Evolutionary conservation across 1,140 invertebrate genomes (phyloP).

Genomic region (Pseudomyrmex cubaensis): DNA sequence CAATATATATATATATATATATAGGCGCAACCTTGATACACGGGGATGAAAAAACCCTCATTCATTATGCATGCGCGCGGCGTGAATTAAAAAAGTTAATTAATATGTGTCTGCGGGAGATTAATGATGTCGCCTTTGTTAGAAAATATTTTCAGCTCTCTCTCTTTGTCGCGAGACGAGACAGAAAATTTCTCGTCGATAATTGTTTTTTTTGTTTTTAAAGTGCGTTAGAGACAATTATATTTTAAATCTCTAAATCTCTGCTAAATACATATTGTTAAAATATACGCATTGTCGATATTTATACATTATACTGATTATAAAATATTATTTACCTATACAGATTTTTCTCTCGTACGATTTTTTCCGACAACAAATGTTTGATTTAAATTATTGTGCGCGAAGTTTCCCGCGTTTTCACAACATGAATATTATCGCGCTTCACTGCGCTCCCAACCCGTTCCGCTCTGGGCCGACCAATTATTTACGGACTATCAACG

Average conservation of each 20-base stretch:
- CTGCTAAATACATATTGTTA: no score
- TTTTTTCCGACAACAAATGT: slow-evolving; percentile 18
- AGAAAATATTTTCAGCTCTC: background rate
- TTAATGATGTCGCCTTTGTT: slow-evolving; percentile 24
- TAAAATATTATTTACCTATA: slow-evolving; percentile 12
- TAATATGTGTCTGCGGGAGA: slow-evolving; percentile 42
- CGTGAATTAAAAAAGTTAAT: slow-evolving; percentile 46
- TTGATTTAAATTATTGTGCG: slow-evolving; percentile 47
- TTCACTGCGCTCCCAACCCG: background rate
- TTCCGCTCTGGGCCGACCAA: background rate
- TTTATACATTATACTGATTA: slow-evolving; percentile 23
- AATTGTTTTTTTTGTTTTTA: no score
- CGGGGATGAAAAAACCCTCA: slow-evolving; percentile 35
- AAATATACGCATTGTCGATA: no score
- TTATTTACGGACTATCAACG: slow-evolving; percentile 34
- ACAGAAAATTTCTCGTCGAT: background rate
- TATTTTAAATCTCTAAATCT: no score
- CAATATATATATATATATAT: background rate
- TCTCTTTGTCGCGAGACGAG: background rate
- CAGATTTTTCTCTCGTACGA: background rate
- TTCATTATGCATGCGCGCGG: slow-evolving; percentile 33
- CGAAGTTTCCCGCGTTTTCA: slow-evolving; percentile 1
- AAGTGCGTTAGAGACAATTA: no score
- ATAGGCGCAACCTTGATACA: slow-evolving; percentile 14
- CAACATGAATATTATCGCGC: slow-evolving; percentile 14